Percentiles rank a stretch among this genome's conserved stretches.
Conservation (phyloP, 2,797 vertebrate genomes). For the Cryptoprocta ferox region DNA sequence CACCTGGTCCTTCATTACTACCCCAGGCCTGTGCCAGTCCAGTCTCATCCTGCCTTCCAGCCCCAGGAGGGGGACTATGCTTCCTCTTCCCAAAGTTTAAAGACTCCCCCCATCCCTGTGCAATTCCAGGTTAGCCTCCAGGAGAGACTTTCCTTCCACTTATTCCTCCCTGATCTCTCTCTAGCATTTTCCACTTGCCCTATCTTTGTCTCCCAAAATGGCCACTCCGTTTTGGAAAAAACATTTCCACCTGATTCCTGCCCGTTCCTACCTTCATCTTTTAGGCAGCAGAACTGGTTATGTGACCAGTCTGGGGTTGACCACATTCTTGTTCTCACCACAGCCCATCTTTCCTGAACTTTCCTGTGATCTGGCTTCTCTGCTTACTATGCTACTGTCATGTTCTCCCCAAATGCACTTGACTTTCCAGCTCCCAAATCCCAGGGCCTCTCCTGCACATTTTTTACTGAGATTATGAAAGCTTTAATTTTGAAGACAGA, state of each 20-base stretch:
- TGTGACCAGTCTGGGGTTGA: not conserved
- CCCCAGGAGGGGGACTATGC: not conserved
- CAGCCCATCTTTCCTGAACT: not conserved
- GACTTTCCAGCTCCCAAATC: not conserved
- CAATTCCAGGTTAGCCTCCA: not conserved
- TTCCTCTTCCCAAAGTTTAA: not conserved
- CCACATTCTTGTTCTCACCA: not conserved
- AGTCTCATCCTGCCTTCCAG: not conserved
- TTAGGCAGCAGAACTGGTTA: not conserved
- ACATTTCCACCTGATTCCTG: not conserved
- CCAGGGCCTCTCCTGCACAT: not conserved
- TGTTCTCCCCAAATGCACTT: not conserved
- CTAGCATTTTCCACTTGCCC: not conserved
- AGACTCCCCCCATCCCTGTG: not conserved
- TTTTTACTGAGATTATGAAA: not conserved
- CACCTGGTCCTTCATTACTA: not conserved
- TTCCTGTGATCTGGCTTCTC: not conserved
- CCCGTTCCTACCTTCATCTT: not conserved
- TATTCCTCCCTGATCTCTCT: not conserved
- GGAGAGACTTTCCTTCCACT: not conserved
- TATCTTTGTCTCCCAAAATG: not conserved
- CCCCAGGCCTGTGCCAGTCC: not conserved
- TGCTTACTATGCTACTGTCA: not conserved
- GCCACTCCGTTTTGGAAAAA: not conserved
- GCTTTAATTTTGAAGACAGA: not conserved